Evolutionary conservation across 2,888 invertebrate species (phyloP), one percentile per base, ranked within the genome.

Genomic region (Protonemura montana): DNA sequence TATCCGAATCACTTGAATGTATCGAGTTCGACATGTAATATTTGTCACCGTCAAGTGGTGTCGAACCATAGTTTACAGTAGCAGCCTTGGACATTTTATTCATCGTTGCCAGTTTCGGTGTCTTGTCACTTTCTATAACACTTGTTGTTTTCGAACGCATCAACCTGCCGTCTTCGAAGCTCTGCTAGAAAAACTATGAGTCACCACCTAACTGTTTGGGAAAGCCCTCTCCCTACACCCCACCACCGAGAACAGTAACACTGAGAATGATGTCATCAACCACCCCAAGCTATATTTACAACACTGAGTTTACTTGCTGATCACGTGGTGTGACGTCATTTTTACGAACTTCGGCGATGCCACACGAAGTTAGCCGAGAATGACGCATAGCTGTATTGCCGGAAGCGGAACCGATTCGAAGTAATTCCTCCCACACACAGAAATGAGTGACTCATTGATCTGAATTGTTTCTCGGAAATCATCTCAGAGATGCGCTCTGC

Each of bases 311-410:
- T 87, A 87, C 86, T 30, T 76, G 16, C 76, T 27, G 82, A 82
- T 87, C 86, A 87, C 87, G 87, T 86, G 87, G n/a, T 85, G 27
- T 86, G 86, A 86, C 87, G 87, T 85, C 85, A 87, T 81, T 10
- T 35, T 0, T 25, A 29, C 84, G 84, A 29, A 84, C 27, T 59
- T n/a, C 83, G 30, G 82, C 87, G 87, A 86, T 83, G 82, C 82
- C 13, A 29, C 27, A 7, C 87, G 87, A 85, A 82, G 80, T 29
- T 81, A 85, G 27, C 87, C 87, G 86, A 87, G 84, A 0, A 76
- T 7, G 28, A 84, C 6, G 82, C 35, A 59, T 59, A 87, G 82
- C 87, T 85, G 86, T 86, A 86, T 87, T 86, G 87, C 86, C 87
- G 87, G 87, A 87, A 87, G 86, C 78, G 86, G 86, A 42, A 59